These are phyloP conservation scores for Pelosia muscerda DNA, from an alignment of 2,888 invertebrate species.

Conservation along the genomic window DNA sequence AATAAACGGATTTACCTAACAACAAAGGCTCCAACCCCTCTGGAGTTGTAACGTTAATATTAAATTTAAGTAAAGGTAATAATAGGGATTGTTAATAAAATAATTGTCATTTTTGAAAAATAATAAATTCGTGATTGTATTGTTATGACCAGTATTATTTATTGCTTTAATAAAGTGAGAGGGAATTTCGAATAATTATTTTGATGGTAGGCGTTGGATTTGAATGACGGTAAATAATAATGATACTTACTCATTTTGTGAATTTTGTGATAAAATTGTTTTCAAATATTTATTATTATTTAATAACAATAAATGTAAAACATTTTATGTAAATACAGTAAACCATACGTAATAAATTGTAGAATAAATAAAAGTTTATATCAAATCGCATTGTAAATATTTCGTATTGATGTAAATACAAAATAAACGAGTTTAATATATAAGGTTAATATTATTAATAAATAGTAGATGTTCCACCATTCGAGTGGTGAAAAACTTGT, in stretches of 20 bases:
- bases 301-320: constrained; percentile 47
- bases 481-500: constrained; percentile 72
- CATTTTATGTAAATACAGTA: constrained; percentile 54
- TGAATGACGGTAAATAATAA: constrained; percentile 7
- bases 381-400: constrained; percentile 79
- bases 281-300: constrained; percentile 16
- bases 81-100: constrained; percentile 47
- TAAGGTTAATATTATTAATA: constrained; percentile 49
- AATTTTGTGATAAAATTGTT: constrained; percentile 8
- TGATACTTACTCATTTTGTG: constrained; percentile 12
- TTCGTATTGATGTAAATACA: constrained; percentile 78
- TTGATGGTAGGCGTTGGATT: constrained; percentile 23
- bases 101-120: constrained; percentile 39
- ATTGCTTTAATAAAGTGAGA: constrained; percentile 31
- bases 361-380: constrained; percentile 69
- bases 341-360: constrained; percentile 54
- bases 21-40: constrained; percentile 31
- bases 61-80: constrained; percentile 38
- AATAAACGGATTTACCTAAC: constrained; percentile 16
- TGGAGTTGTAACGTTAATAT: constrained; percentile 38
- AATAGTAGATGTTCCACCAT: constrained; percentile 66
- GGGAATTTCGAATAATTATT: constrained; percentile 35
- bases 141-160: constrained; percentile 45
- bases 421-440: constrained; percentile 56
- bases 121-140: constrained; percentile 38